Percentiles rank a stretch among this genome's conserved stretches.
Evolutionary conservation across 37 sponge, comb jelly and placozoan genomes (phyloP).

Genomic region (Chondrosia reniformis): DNA sequence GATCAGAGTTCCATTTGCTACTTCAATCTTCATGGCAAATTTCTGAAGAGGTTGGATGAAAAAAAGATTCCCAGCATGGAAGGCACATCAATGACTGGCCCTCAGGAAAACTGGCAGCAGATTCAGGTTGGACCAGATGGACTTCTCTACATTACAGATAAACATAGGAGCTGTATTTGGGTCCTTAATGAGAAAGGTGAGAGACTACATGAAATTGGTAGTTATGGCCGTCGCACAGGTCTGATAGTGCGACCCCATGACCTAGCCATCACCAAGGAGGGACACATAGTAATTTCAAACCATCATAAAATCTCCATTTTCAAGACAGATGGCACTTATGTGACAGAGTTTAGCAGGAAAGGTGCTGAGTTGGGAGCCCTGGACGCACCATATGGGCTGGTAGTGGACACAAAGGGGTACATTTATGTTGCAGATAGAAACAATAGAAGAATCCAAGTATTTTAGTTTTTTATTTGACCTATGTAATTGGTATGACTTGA

Average conservation of each 20-base stretch:
- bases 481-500: too few relatives aligned
- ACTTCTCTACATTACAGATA: slow-evolving; percentile 1
- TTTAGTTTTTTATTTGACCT: not conserved
- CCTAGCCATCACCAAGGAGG: not conserved
- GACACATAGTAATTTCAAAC: not conserved
- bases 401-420: not conserved
- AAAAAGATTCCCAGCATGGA: not conserved
- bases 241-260: not conserved
- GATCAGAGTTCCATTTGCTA: not conserved
- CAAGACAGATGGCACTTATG: slow-evolving; percentile 3
- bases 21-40: not conserved
- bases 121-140: not conserved
- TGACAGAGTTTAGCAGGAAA: not conserved
- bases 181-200: not conserved
- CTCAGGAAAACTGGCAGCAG: not conserved
- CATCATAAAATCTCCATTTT: slow-evolving; percentile 19
- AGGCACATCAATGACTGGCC: not conserved
- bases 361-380: not conserved
- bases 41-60: not conserved
- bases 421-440: slow-evolving; percentile 18
- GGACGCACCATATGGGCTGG: not conserved
- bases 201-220: not conserved
- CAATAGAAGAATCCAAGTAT: slow-evolving; percentile 7
- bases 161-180: not conserved
- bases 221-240: not conserved